Evolutionary conservation across 2,797 vertebrate genomes (phyloP).

Genomic region (Clarias fuscus): DNA sequence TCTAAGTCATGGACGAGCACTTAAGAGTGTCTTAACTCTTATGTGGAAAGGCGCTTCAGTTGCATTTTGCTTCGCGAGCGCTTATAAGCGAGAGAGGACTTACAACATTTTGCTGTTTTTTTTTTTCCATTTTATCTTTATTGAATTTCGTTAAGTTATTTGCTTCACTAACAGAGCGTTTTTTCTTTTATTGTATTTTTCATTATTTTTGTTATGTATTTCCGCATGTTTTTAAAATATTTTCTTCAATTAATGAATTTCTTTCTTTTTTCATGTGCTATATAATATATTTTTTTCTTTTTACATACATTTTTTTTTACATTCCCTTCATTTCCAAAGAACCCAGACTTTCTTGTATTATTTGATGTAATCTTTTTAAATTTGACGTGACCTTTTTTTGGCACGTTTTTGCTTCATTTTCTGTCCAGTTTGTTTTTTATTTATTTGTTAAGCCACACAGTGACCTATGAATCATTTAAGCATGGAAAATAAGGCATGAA

Average conservation of each 20-base stretch:
- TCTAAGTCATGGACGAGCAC: not conserved
- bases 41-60: not conserved
- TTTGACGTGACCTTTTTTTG: too few relatives aligned
- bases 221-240: not conserved
- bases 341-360: too few relatives aligned
- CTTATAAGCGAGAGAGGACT: not conserved
- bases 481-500: too few relatives aligned
- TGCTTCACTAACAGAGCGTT: too few relatives aligned
- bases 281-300: not conserved
- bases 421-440: too few relatives aligned
- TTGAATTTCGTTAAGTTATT: not conserved
- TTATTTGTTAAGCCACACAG: too few relatives aligned
- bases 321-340: too few relatives aligned
- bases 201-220: not conserved
- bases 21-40: not conserved
- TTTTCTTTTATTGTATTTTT: too few relatives aligned
- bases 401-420: too few relatives aligned
- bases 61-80: not conserved
- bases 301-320: too few relatives aligned
- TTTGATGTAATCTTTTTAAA: too few relatives aligned
- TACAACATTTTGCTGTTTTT: not conserved
- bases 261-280: not conserved
- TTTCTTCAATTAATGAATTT: not conserved
- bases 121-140: not conserved
- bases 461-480: too few relatives aligned